Evolutionary conservation across 2,888 invertebrate genomes (phyloP), one percentile per base, ranked within the genome.

Genomic region (Trissonchulus sp.): DNA sequence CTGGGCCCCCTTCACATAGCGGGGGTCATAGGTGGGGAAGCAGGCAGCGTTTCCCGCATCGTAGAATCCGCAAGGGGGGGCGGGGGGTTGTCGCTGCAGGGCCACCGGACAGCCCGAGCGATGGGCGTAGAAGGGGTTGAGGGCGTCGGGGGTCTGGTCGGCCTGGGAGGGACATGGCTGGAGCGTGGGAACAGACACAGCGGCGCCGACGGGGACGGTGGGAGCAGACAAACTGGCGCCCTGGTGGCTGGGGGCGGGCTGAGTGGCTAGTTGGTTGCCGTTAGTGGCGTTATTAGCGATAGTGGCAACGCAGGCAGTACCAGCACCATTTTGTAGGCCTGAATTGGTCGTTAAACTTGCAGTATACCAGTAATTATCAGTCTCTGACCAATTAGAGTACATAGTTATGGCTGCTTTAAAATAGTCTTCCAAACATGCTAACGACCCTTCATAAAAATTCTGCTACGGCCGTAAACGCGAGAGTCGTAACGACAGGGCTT

Each of bases 321-420:
- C 8, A 48, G 48, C 23, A 48, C 48, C 48, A 48, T 48, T 48
- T 48, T 48, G 48, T 23, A 48, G 48, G 48, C 8, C 48, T 15
- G 48, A 48, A 48, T 48, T 48, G 48, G 8, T 48, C 48, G 48
- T 48, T 48, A 48, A 48, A 48, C 48, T 48, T 48, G 48, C 48
- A 48, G 8, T 48, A 48, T 48, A 48, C 8, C 48, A 15, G 48
- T 48, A 48, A 48, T 48, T 48, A 48, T 48, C 48, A 15, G 48
- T 8, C 48, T 48, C 48, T 8, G 48, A 48, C 48, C 48, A 48
- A 48, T 48, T 48, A 48, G 48, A 48, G 48, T 15, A 23, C 48
- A 48, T 48, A 48, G 48, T 48, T 15, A 48, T 48, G 48, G 48
- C 48, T 8, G 48, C 48, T 48, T 48, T 48, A 48, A 48, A 48